These are phyloP conservation scores for Melanerpes formicivorus DNA, from an alignment of 2,113 vertebrate species.

Conservation along the genomic window DNA sequence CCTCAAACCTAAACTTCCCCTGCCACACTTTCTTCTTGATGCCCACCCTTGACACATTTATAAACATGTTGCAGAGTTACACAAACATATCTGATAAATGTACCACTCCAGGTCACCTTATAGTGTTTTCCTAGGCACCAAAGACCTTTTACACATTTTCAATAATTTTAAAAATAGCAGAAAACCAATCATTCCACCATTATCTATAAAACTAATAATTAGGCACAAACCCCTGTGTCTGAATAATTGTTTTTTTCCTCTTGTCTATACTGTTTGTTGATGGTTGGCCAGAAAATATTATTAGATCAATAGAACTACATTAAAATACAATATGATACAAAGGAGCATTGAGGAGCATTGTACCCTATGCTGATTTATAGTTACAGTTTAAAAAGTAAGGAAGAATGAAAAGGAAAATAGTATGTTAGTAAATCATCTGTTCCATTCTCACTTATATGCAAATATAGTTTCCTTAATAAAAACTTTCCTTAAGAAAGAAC, in stretches of 20 bases:
- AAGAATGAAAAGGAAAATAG: not conserved
- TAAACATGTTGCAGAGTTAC: not conserved
- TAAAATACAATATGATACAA: not conserved
- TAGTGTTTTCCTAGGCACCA: not conserved
- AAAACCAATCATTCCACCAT: not conserved
- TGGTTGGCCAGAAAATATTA: not conserved
- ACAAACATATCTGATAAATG: not conserved
- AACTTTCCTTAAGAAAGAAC: not conserved
- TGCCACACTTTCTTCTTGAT: too few species aligned
- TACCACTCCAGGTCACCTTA: not conserved
- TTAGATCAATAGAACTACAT: not conserved
- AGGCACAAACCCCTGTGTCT: not conserved
- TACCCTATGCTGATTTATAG: not conserved
- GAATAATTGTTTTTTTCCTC: not conserved
- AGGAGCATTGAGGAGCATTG: not conserved
- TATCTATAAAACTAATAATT: not conserved
- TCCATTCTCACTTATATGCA: not conserved
- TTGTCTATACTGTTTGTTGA: not conserved
- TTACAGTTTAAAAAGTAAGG: not conserved
- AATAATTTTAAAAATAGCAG: not conserved
- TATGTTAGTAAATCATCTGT: not conserved
- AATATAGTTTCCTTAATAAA: not conserved
- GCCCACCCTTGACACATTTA: too few species aligned
- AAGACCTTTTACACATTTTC: not conserved
- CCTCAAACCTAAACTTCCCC: too few species aligned